Evolutionary conservation across 2,888 invertebrate species (phyloP), one percentile per base, ranked within the genome.

Genomic region (Drosophila subsilvestris): DNA sequence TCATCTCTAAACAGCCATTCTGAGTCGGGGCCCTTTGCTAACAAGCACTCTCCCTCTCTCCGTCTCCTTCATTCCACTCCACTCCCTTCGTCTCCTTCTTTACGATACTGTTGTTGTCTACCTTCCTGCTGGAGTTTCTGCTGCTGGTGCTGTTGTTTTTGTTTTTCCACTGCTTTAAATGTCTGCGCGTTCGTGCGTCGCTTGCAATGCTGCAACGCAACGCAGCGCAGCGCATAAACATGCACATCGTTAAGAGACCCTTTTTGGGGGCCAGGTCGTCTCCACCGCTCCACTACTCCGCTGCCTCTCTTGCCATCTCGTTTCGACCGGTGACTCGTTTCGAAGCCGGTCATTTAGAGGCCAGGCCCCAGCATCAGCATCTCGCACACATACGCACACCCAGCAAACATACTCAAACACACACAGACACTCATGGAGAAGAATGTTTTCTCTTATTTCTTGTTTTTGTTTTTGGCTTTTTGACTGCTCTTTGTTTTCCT

Each of bases 221-320:
- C 22, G 25, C 25, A 25, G 54, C 54, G 74, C 70, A 53, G 65
- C 75, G 65, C 75, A 76, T 85, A 77, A 84, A 79, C 84, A 75
- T 75, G 79, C 79, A 84, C 85, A 79, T 84, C 82, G 79, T 84
- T 84, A 81, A 81, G 75, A 66, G 56, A 68, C 66, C 66, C 66
- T 66, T 66, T 66, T 66, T 65, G 65, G 65, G 42, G 48, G 18
- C 29, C 65, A 17, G 8, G 8, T 22, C 17, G 37, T 12, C 44
- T 45, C 32, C 43, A 3, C 22, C 22, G 6, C 25, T 25, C 25
- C 25, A 25, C 25, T 5, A 18, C 42, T 18, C 61, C 14, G 14
- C 2, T 27, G 2, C 43, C 8, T 9, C 20, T 66, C 53, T 61
- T 18, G 9, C 27, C 9, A 9, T 27, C 27, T 27, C 48, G 25